phyloP scores from a whole-genome alignment of 2,113 vertebrate species.

The Macquaria ambigua region DNA sequence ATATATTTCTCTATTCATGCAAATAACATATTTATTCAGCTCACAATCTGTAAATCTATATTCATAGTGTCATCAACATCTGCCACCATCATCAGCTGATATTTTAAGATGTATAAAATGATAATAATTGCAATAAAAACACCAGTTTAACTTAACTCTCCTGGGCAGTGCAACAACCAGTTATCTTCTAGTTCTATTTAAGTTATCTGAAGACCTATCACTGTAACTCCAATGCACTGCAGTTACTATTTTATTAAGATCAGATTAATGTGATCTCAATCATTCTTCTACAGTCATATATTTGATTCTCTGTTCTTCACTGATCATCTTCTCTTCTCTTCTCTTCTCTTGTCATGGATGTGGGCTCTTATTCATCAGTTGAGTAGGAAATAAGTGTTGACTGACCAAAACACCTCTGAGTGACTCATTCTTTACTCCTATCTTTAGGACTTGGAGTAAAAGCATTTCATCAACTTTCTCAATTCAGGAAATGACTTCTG shows the following conservation, averaged over 20 bases:
- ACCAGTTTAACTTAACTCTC: constrained; percentile 5
- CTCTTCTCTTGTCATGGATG: not conserved
- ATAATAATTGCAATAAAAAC: constrained; percentile 23
- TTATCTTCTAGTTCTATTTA: not conserved
- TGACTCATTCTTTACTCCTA: not conserved
- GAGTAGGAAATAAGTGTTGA: not conserved
- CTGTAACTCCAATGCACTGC: not conserved
- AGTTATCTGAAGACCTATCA: not conserved
- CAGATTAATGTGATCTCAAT: not conserved
- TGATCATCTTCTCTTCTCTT: not conserved
- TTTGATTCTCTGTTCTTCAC: not conserved
- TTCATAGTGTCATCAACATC: constrained; percentile 19
- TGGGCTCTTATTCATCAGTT: not conserved
- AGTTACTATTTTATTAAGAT: constrained; percentile 5
- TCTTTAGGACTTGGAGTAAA: not conserved
- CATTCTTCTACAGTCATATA: not conserved
- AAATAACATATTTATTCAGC: constrained; percentile 6
- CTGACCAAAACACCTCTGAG: not conserved
- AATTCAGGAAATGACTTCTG: not conserved
- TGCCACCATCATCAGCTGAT: constrained; percentile 18
- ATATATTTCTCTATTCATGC: constrained; percentile 24
- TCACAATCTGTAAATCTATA: constrained; percentile 2
- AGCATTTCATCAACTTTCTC: constrained; percentile 5
- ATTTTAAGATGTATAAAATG: constrained; percentile 27
- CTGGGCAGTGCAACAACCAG: not conserved